Percentiles rank a stretch among this genome's conserved stretches.
Evolutionary conservation across 2,888 invertebrate species (phyloP).

Genomic region (Leptopilina myrica): DNA sequence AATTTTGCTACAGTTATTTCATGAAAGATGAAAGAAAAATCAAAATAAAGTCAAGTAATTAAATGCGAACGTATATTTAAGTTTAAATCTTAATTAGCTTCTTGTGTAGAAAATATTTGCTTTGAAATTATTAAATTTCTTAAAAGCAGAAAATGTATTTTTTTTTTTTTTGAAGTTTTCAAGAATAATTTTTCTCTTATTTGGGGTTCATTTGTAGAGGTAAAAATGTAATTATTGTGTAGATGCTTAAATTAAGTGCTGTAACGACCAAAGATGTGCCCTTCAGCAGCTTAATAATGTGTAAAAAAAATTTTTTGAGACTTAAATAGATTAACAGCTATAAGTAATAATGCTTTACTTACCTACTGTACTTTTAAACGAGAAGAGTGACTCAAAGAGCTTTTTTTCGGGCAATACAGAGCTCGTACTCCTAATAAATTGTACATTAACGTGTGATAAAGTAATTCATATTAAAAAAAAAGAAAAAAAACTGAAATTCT

Average conservation of each 20-base stretch:
- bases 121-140: no score
- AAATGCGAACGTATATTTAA: no score
- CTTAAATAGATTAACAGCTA: conserved; percentile 15
- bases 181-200: not conserved
- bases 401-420: conserved; percentile 10
- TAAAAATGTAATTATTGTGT: conserved; percentile 41
- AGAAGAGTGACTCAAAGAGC: conserved; percentile 36
- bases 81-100: no score
- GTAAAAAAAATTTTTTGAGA: conserved; percentile 19
- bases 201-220: not conserved
- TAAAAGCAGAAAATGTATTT: no score
- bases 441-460: conserved; percentile 28
- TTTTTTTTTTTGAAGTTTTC: no score
- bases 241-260: conserved; percentile 50
- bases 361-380: not conserved
- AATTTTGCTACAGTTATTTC: no score
- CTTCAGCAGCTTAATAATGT: conserved; percentile 31
- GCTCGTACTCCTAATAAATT: conserved; percentile 28
- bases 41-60: no score
- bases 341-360: conserved; percentile 30
- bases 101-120: no score
- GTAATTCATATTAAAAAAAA: conserved; percentile 1
- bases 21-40: no score
- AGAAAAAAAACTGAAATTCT: not conserved
- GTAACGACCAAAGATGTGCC: conserved; percentile 51